Evolutionary conservation across 2,888 invertebrate genomes (phyloP).

Genomic region (Aradus depressus): DNA sequence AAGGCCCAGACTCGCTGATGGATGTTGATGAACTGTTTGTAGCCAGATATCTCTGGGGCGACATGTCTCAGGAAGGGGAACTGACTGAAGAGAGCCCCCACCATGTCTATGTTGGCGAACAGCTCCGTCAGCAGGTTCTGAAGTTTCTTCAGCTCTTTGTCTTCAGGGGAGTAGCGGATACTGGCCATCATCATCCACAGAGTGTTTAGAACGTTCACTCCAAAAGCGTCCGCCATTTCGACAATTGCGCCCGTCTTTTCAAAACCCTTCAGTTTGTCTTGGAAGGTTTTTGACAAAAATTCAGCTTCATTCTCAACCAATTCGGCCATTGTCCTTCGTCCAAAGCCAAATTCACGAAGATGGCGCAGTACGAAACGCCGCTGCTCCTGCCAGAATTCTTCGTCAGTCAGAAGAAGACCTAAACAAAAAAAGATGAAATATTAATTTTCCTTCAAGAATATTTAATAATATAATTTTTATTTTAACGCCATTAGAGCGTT

Average conservation of each 20-base stretch:
- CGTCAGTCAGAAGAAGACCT: constrained; percentile 61
- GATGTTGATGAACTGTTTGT: constrained; percentile 56
- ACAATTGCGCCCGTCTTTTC: constrained; percentile 40
- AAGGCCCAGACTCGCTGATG: constrained; percentile 64
- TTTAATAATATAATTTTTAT: no score
- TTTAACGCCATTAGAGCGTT: no score
- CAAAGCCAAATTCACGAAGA: constrained; percentile 71
- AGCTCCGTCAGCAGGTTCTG: constrained; percentile 58
- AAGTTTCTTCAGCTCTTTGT: constrained; percentile 54
- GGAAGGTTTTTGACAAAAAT: constrained; percentile 49
- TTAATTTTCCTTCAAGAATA: not conserved
- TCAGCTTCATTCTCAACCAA: constrained; percentile 58
- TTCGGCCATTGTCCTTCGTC: constrained; percentile 61
- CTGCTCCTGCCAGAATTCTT: constrained; percentile 62
- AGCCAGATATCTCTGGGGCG: constrained; percentile 66
- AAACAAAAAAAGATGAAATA: not conserved
- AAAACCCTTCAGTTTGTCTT: constrained; percentile 18
- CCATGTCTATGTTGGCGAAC: constrained; percentile 66
- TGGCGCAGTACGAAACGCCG: constrained; percentile 64
- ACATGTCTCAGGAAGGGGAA: constrained; percentile 58
- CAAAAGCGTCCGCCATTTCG: constrained; percentile 62
- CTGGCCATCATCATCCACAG: constrained; percentile 78
- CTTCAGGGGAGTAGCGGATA: constrained; percentile 54
- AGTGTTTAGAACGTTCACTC: constrained; percentile 65
- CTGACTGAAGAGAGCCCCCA: constrained; percentile 66